Evolutionary conservation across 2,888 invertebrate species (phyloP), one percentile per base, ranked within the genome.

Genomic region (Argyra leucocephala): DNA sequence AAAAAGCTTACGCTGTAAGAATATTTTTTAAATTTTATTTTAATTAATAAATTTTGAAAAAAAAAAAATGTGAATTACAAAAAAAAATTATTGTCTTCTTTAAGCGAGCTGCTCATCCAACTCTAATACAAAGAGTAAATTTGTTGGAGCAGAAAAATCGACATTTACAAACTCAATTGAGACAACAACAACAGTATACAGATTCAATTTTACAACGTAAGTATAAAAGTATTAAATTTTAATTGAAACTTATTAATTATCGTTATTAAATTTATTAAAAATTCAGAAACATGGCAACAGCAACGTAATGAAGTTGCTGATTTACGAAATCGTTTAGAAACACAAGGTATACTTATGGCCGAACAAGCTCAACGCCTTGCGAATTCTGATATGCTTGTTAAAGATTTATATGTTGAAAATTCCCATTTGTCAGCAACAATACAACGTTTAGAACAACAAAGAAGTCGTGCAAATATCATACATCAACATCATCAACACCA

Each of bases 321-420:
- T 66, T 76, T 84, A 71, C 81, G 82, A 67, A 80, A 79, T 70
- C 81, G 82, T n/a, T 76, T 82, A 68, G 81, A 81, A 67, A 78
- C 81, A 24, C 76, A 83, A 75, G 72, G 79, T 71, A 76, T 80
- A 74, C 69, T 82, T 75, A 72, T 81, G 77, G 75, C 81, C 69
- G 76, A 80, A 68, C 82, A 88, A 80, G 80, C 83, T 64, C 87
- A 89, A 73, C 86, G 88, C 69, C 81, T 91, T 66, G 84, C 87
- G 57, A 84, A 85, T 73, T 86, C 89, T 21, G 92, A 92, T 78
- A 76, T 88, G 72, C 82, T 91, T 61, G 88, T 90, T 23, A 90
- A 90, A 80, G 91, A 92, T 74, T 82, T 93, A 68, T 93, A 88
- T 80, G 85, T 91, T 63, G 92, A 93, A 80, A 93, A 93, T 81